Evolutionary conservation across 2,888 invertebrate genomes (phyloP), one percentile per base, ranked within the genome.

Genomic region (Halictus quadricinctus): DNA sequence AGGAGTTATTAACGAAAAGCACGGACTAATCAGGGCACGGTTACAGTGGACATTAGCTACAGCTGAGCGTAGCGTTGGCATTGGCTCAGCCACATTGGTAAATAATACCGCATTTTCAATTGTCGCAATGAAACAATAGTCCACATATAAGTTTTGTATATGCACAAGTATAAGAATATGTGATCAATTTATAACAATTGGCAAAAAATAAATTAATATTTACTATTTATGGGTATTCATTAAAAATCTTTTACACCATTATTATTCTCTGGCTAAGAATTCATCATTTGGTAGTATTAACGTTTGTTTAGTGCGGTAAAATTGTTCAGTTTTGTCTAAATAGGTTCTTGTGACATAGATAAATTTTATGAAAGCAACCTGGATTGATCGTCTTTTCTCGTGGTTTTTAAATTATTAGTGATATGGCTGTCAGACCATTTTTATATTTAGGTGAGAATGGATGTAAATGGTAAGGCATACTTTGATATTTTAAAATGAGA

Each of bases 401-500:
- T 13, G 21, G 15, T 50, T 76, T 58, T 43, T 66, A 76, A 81
- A 86, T 83, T 77, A 69, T 7, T 6, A 60, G 36, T 54, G 84
- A 58, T n/a, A 93, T 93, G 93, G 91, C 91, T 77, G 76, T 88
- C 58, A 90, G 90, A 76, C 88, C 90, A 43, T 87, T 93, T 72
- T 79, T 92, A 79, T 80, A 87, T 83, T 86, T 92, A 75, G 84
- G 89, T 66, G 87, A 91, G 83, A 76, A 88, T 36, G 80, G 90
- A 7, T 88, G 81, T 79, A 92, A 81, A 92, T 92, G 93, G 93
- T 93, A 90, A 88, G 87, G 66, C 18, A 73, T 21, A 10, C 54
- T 77, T 54, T 70, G 1, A 48, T 76, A 13, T 50, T 43, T 2
- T 10, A 21, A 73, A 50, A 36, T 10, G 1, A 7, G n/a, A 41